Evolutionary conservation across 2,888 invertebrate species (phyloP), one percentile per base, ranked within the genome.

Genomic region (Caenorhabditis wallacei): DNA sequence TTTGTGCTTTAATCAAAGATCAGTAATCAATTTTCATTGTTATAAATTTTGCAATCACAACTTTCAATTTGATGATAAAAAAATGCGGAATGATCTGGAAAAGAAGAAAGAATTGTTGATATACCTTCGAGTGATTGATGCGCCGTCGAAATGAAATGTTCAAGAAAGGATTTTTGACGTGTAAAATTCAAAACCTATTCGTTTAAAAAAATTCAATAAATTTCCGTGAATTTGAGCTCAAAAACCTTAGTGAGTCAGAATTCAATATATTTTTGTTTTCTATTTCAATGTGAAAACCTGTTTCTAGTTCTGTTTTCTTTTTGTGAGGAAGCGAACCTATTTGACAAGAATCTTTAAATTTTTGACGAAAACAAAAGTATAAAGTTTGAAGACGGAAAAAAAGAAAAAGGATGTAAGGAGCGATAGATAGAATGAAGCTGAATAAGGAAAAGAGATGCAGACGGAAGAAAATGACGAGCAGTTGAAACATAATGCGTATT

Each of bases 1-100:
- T 54, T 54, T 59, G 40, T 53, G 53, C 61, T 72, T 35, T 63
- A 16, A 11, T 13, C 26, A 24, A 20, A 63, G 56, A 56, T 46
- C 64, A 74, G 10, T 63, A 56, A 64, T 56, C 57, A 54, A 18
- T 43, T 22, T n/a, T 56, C 24, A 1, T 8, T 63, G 54, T 43
- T 74, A 64, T 74, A 63, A 64, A 20, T 30, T 54, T 54, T 48
- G 22, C 20, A 35, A 7, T 13, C 30, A 11, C 11, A 74, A 63
- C 56, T 66, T 57, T 57, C 64, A 18, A 11, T 66, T 18, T 75
- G 22, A 53, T 18, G 43, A 40, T 63, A 13, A 2, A 20, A 35
- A 37, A 56, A 56, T 24, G 16, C 20, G 63, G 53, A 26, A 37
- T 63, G 72, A 53, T 40, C 48, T 35, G 26, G 48, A 57, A 43